These are phyloP conservation scores for Nomada flava DNA, from an alignment of 2,888 invertebrate species.

Conservation along the genomic window DNA sequence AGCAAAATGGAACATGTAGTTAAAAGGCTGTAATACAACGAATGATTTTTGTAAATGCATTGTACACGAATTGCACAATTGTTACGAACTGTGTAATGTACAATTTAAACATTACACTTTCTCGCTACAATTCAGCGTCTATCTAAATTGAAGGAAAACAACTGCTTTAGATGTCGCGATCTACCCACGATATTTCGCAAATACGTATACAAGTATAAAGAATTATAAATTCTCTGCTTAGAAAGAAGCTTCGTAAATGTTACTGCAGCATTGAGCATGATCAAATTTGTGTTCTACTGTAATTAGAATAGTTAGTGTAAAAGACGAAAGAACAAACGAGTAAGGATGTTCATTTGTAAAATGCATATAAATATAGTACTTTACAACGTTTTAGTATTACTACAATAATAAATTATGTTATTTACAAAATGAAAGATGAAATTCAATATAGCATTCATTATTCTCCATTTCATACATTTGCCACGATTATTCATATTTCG, in stretches of 20 bases:
- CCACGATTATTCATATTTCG: background rate
- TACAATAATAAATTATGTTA: background rate
- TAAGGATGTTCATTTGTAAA: constrained; percentile 17
- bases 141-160: constrained; percentile 9
- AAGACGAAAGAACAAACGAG: background rate
- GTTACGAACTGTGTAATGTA: constrained; percentile 48
- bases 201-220: background rate
- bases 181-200: background rate
- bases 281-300: background rate
- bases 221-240: background rate
- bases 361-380: background rate
- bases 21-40: constrained; percentile 52
- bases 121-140: constrained; percentile 22
- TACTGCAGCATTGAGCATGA: background rate
- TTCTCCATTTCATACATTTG: background rate
- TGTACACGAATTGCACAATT: constrained; percentile 44
- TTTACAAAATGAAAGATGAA: background rate
- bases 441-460: background rate
- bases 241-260: background rate
- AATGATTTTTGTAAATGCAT: constrained; percentile 51
- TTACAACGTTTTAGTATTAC: background rate
- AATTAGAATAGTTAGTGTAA: background rate
- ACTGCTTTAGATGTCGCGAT: background rate
- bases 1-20: constrained; percentile 2
- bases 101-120: constrained; percentile 46